A percentile compares a stretch with the other conserved stretches of the same genome.
phyloP scores from a whole-genome alignment of 2,113 vertebrate species.

The Chaetorhynchus papuensis region DNA sequence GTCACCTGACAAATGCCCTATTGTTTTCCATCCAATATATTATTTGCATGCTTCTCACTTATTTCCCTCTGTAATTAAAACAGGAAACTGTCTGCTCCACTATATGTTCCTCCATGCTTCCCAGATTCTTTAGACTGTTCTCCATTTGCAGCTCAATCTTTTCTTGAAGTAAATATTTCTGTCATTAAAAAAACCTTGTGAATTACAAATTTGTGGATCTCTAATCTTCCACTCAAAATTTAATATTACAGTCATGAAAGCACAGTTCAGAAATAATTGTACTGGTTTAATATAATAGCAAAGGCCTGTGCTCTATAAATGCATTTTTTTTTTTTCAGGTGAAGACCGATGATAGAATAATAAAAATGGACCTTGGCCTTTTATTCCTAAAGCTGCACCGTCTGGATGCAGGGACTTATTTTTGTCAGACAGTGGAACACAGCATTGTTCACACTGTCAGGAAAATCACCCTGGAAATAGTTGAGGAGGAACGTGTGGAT shows the following conservation, averaged over 20 bases:
- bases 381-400: constrained; percentile 82
- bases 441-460: constrained; percentile 87
- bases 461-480: constrained; percentile 83
- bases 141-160: not conserved
- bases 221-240: not conserved
- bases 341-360: constrained; percentile 82
- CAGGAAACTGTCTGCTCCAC: not conserved
- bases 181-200: not conserved
- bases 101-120: not conserved
- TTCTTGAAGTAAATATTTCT: not conserved
- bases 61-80: not conserved
- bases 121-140: not conserved
- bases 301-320: not conserved
- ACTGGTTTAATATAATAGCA: not conserved
- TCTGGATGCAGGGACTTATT: constrained; percentile 85
- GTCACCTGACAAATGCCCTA: not conserved
- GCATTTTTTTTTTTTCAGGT: constrained; percentile 68
- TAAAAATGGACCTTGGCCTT: constrained; percentile 87
- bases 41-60: not conserved
- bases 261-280: not conserved
- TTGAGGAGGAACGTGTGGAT: constrained; percentile 81
- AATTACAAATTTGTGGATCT: not conserved
- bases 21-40: not conserved
- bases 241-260: not conserved
- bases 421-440: constrained; percentile 93